Base-by-base conservation (phyloP, 64 coral and sea anemone genomes). In the Stichodactyla mertensii region DNA sequence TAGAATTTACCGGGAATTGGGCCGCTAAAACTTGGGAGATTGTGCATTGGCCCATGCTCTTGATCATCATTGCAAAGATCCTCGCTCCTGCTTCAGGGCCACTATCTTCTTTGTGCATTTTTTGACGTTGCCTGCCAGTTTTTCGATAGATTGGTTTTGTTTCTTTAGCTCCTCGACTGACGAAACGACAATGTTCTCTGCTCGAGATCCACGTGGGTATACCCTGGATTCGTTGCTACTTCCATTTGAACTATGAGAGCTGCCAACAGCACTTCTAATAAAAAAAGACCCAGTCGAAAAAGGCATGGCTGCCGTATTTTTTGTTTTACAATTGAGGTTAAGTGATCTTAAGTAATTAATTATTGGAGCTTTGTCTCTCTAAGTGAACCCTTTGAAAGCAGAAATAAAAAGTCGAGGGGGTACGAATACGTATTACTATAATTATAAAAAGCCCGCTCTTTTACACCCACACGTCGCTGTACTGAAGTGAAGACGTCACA, bases 371-470 rank as follows among this genome's bases (percentile, higher is more conserved):
- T 64, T 64, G 61, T 16, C 61, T 64, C 61, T 64, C 61, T 64
- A 64, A 64, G 61, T 64, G 61, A 64, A 18, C 5, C 61, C 61
- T 64, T 64, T 64, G 61, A 64, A 64, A 64, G 61, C 61, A 64
- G 61, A 64, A 64, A 64, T 15, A 64, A 64, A 16, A 64, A 16
- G 13, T 64, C 61, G 61, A 64, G 18, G 61, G 61, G 61, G 18
- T 16, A 64, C 61, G 61, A 64, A 64, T 64, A 64, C 4, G 61
- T 16, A 13, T 64, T 31, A 31, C 1, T 64, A 64, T 64, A 64
- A 64, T 64, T 13, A 64, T 64, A 64, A 64, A 64, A 64, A 64
- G 61, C 61, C 61, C 61, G 61, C 61, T 64, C 61, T 64, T 64
- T 64, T 64, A 64, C 61, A 18, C 61, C 6, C 13, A 64, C 61